Percentiles rank a stretch among this genome's conserved stretches.
Conservation (phyloP, 2,797 vertebrate species). For the Cirrhinus mrigala region DNA sequence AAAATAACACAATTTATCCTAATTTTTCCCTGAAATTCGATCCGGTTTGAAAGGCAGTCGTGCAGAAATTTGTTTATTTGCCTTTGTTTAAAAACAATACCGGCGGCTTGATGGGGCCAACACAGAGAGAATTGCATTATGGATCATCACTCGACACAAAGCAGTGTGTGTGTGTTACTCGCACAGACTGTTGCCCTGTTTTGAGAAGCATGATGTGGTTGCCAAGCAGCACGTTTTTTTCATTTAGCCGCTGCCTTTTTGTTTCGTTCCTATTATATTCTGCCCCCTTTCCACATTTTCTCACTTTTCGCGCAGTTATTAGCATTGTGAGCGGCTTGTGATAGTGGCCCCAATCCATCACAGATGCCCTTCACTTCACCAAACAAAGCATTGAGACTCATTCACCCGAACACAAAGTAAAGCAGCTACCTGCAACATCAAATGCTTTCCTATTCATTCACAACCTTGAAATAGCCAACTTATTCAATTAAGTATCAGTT, state of each 20-base stretch:
- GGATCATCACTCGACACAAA: slow-evolving; percentile 55
- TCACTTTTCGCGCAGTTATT: slow-evolving; percentile 15
- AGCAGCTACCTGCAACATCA: background rate
- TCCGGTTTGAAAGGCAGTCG: slow-evolving; percentile 26
- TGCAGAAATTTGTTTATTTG: slow-evolving; percentile 48
- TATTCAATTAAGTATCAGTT: background rate
- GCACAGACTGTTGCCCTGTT: slow-evolving; percentile 47
- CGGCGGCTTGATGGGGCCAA: background rate
- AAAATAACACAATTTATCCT: slow-evolving; percentile 21
- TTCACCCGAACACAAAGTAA: slow-evolving; percentile 46
- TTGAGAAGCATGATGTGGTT: slow-evolving; percentile 50
- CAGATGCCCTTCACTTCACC: slow-evolving; percentile 3
- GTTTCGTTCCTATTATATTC: slow-evolving; percentile 9
- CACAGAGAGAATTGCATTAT: slow-evolving; percentile 64
- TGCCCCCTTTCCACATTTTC: slow-evolving; percentile 25
- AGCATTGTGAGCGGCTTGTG: slow-evolving; percentile 5
- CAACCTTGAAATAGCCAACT: background rate
- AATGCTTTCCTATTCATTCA: background rate
- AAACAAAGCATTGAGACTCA: slow-evolving; percentile 15
- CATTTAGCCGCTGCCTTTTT: slow-evolving; percentile 35
- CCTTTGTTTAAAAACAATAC: slow-evolving; percentile 53
- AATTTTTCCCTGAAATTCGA: slow-evolving; percentile 1
- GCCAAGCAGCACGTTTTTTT: slow-evolving; percentile 56
- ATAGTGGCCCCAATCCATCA: slow-evolving; percentile 34
- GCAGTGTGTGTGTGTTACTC: background rate